Evolutionary conservation across 2,113 vertebrate species (phyloP).

Genomic region (Oxygymnocypris stewartii): DNA sequence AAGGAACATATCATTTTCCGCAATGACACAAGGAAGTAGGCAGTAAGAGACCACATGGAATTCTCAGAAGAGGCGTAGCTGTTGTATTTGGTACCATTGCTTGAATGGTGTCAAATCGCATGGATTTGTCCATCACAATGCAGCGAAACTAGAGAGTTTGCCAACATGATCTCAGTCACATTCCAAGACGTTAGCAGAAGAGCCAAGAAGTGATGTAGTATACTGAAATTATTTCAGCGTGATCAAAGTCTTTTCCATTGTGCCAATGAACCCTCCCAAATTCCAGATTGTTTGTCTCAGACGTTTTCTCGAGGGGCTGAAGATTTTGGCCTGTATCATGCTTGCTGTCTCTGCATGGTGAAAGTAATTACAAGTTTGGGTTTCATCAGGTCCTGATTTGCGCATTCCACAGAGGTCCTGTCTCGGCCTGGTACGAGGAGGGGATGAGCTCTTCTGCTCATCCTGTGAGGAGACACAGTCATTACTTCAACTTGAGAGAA

Average conservation of each 20-base stretch:
- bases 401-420: slow-evolving; percentile 37
- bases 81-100: slow-evolving; percentile 31
- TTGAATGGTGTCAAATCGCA: slow-evolving; percentile 10
- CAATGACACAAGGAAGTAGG: slow-evolving; percentile 3
- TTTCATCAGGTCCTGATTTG: slow-evolving; percentile 49
- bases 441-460: slow-evolving; percentile 23
- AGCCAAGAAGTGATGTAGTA: not conserved
- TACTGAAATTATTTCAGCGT: slow-evolving; percentile 37
- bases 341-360: not conserved
- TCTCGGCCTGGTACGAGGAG: slow-evolving; percentile 54
- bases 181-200: not conserved
- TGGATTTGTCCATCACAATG: slow-evolving; percentile 26
- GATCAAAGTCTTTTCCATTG: slow-evolving; percentile 38
- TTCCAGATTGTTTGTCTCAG: slow-evolving; percentile 40
- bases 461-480: slow-evolving; percentile 25
- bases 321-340: slow-evolving; percentile 12
- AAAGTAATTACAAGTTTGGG: slow-evolving; percentile 43
- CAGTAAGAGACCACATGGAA: not conserved
- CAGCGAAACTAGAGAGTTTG: slow-evolving; percentile 37
- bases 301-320: not conserved
- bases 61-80: slow-evolving; percentile 2
- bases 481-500: slow-evolving; percentile 4
- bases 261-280: slow-evolving; percentile 14
- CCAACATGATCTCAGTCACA: slow-evolving; percentile 14
- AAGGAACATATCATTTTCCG: not conserved